These are phyloP conservation scores for Rhopilema esculentum DNA, from an alignment of 30 jellyfish, hydroid and myxozoan genomes.

Conservation along the genomic window DNA sequence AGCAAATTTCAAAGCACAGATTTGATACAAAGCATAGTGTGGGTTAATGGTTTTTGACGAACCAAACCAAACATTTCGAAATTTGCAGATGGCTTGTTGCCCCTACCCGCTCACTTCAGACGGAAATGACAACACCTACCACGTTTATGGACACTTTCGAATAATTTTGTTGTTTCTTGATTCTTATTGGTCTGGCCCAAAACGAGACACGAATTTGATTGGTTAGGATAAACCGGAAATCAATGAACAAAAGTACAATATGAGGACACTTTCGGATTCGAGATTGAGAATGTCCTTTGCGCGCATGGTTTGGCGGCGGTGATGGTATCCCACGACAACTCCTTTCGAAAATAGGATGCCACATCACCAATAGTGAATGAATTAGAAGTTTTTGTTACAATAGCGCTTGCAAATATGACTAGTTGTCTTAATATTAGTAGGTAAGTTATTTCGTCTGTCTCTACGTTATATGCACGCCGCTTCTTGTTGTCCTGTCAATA, in stretches of 20 bases:
- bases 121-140: slow-evolving; percentile 81
- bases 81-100: no score
- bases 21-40: no score
- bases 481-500: background rate
- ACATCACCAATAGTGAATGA: slow-evolving; percentile 56
- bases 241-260: background rate
- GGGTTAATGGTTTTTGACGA: no score
- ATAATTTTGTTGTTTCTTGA: background rate
- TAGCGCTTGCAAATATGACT: slow-evolving; percentile 31
- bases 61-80: no score
- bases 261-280: slow-evolving; percentile 45
- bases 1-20: no score
- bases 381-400: slow-evolving; percentile 24
- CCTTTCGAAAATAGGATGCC: slow-evolving; percentile 10
- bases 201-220: background rate
- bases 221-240: background rate
- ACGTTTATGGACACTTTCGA: slow-evolving; percentile 35
- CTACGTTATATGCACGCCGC: background rate
- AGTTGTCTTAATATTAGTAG: slow-evolving; percentile 23
- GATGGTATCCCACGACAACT: slow-evolving; percentile 68
- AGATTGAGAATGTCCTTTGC: background rate
- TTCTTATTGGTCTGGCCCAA: background rate
- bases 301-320: slow-evolving; percentile 59
- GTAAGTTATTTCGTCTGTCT: slow-evolving; percentile 17
- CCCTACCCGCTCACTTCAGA: no score